Percentiles rank a stretch among this genome's conserved stretches.
These are phyloP conservation scores for Norana najaformis DNA, from an alignment of 2,888 invertebrate species.

Conservation along the genomic window DNA sequence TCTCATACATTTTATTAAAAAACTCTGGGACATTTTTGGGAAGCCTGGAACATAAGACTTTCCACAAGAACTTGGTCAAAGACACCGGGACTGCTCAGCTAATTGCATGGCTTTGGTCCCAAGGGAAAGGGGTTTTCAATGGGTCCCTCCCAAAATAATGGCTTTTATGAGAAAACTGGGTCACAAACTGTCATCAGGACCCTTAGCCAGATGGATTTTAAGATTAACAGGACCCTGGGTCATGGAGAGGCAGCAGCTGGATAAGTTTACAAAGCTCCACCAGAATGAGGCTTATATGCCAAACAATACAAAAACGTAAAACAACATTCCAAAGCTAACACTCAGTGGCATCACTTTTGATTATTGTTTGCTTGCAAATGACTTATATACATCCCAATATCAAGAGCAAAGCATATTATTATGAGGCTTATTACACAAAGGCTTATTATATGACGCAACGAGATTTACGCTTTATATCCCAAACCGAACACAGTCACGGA, in stretches of 20 bases:
- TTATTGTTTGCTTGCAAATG: constrained; percentile 6
- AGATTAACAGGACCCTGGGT: not conserved
- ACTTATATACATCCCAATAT: not conserved
- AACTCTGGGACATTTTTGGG: too few species aligned
- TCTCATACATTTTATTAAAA: too few species aligned
- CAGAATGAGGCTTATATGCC: constrained; percentile 7
- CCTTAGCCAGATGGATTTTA: not conserved
- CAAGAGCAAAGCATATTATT: not conserved
- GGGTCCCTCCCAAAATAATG: not conserved
- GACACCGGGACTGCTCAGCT: not conserved
- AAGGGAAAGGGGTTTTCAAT: not conserved
- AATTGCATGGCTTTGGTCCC: not conserved
- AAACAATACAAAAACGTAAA: not conserved
- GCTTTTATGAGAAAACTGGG: not conserved
- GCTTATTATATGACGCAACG: not conserved
- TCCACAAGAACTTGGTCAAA: not conserved
- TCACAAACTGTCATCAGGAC: not conserved
- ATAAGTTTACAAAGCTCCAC: not conserved
- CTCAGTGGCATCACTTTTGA: not conserved
- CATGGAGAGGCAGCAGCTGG: not conserved
- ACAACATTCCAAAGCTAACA: not conserved
- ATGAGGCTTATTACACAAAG: too few species aligned
- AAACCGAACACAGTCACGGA: not conserved
- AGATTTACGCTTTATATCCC: not conserved
- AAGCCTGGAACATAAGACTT: too few species aligned